Base-by-base conservation (phyloP, 2,888 invertebrate genomes). In the Leistus spinibarbis region DNA sequence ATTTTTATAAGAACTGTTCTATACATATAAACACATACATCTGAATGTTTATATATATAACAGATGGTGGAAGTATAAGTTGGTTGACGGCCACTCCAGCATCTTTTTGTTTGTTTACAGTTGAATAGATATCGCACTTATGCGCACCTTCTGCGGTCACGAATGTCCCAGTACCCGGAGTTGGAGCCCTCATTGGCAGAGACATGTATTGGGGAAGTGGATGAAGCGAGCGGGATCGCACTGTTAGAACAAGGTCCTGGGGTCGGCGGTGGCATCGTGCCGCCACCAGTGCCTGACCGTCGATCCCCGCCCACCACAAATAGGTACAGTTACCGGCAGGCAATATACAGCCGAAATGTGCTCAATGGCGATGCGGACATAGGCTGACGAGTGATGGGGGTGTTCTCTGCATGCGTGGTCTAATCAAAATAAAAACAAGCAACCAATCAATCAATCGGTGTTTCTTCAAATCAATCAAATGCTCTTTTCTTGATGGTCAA, bases 111-210 rank as follows among this genome's bases (percentile, higher is more conserved):
- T 75, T 71, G 22, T 71, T 86, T 86, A 2, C 85, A 95, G 95
- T 86, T 95, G 81, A 94, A 93, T 86, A 89, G 95, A 83, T 95
- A 95, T 87, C 92, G 93, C 84, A 92, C 94, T 75, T 95, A 95
- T 87, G 91, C 92, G 79, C 90, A 91, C 86, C 90, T 93, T 82
- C 88, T 95, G 83, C 90, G 91, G 75, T 90, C 92, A 79, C 91
- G 92, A 80, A 87, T 93, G 82, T 86, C 89, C 19, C 85, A 85
- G 77, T 89, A 88, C 79, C 87, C 88, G 0, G 89, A 89, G 78
- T 84, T 88, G 76, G 88, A 88, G 76, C 86, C 88, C 56, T 88
- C 88, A 72, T 81, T 89, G 79, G 87, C 87, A 67, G 90, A 90
- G 77, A 89, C 87, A 80, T 86, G 88, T 79, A 89, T 89, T 76